phyloP scores from a whole-genome alignment of 2,888 invertebrate species.

The Cenopis cana region DNA sequence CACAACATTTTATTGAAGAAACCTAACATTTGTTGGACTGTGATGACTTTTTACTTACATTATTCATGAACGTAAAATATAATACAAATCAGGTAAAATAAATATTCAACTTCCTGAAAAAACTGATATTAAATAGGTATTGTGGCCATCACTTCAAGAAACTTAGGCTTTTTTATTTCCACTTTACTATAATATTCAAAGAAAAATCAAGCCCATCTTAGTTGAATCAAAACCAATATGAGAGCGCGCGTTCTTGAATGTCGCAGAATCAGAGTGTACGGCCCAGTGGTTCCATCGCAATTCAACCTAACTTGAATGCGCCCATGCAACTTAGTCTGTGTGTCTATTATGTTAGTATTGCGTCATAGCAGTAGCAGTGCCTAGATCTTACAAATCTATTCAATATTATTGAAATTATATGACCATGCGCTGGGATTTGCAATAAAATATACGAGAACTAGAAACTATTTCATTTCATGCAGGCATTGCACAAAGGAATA shows the following conservation, averaged over 20 bases:
- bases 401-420: neutral
- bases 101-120: neutral
- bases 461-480: constrained; percentile 20
- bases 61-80: neutral
- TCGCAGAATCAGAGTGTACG: constrained; percentile 36
- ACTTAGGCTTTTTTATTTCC: neutral
- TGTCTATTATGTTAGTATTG: constrained; percentile 23
- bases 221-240: constrained; percentile 27
- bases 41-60: neutral
- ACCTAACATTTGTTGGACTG: neutral
- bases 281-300: constrained; percentile 36
- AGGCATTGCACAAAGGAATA: constrained; percentile 11
- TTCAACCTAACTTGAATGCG: constrained; percentile 29
- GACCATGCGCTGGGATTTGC: constrained; percentile 17
- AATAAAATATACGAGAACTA: constrained; percentile 17
- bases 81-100: neutral
- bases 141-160: neutral
- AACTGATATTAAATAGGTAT: too few species aligned
- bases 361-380: constrained; percentile 22
- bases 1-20: neutral
- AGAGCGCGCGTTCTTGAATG: constrained; percentile 24
- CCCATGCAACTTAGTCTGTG: constrained; percentile 14
- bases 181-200: constrained; percentile 22
- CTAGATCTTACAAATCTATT: constrained; percentile 13
- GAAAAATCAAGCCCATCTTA: constrained; percentile 14